Percentiles rank a stretch among this genome's conserved stretches.
These are phyloP conservation scores for Geotrypetes seraphini DNA, from an alignment of 2,797 vertebrate genomes.

Conservation along the genomic window DNA sequence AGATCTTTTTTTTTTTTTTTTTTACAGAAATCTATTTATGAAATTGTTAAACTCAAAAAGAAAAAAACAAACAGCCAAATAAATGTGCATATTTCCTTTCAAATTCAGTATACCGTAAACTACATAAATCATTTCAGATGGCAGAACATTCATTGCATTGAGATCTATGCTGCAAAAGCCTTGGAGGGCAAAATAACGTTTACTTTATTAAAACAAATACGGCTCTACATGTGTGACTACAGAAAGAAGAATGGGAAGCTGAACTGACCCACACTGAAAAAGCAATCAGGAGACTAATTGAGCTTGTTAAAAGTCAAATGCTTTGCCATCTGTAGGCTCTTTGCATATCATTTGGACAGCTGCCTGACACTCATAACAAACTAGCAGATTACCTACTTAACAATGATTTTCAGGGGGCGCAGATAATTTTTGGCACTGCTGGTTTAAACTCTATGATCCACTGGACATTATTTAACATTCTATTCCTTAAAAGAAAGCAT, in stretches of 20 bases:
- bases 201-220: too few species aligned
- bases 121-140: not conserved
- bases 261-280: not conserved
- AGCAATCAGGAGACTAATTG: not conserved
- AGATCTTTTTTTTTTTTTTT: too few species aligned
- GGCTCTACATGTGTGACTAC: not conserved
- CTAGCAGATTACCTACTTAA: not conserved
- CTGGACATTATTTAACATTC: too few species aligned
- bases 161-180: not conserved
- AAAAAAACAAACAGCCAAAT: too few species aligned
- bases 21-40: too few species aligned
- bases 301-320: not conserved
- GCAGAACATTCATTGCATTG: not conserved
- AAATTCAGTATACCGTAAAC: too few species aligned
- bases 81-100: too few species aligned
- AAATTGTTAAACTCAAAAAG: too few species aligned
- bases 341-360: not conserved
- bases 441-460: too few species aligned
- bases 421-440: not conserved
- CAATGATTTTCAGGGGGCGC: not conserved
- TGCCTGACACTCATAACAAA: not conserved
- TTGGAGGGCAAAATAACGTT: not conserved
- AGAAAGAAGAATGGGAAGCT: not conserved
- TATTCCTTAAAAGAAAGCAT: too few species aligned
- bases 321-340: not conserved